These are phyloP conservation scores for Poeciliopsis retropinna DNA, from an alignment of 2,113 vertebrate genomes.

Conservation along the genomic window DNA sequence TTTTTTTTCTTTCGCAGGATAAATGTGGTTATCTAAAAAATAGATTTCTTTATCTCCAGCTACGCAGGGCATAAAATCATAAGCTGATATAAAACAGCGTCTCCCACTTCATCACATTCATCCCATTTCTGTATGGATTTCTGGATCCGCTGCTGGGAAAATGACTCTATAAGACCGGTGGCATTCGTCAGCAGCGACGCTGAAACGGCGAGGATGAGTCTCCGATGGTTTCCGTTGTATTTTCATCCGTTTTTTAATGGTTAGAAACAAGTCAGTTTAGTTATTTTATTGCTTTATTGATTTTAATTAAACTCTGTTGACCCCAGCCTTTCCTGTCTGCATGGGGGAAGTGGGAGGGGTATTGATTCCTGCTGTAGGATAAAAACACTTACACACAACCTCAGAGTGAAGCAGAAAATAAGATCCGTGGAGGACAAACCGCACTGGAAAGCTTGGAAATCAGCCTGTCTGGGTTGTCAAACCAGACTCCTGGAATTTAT, in stretches of 20 bases:
- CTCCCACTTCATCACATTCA: not conserved
- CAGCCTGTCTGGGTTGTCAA: conserved; percentile 9
- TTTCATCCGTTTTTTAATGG: not conserved
- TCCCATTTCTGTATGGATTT: conserved; percentile 5
- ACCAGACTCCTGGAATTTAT: not conserved
- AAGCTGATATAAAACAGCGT: not conserved
- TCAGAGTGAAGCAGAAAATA: not conserved
- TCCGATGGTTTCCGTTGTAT: not conserved
- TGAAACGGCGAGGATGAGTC: not conserved
- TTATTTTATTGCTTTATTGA: conserved; percentile 22
- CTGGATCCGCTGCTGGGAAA: not conserved
- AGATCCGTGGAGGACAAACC: not conserved
- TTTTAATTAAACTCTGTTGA: conserved; percentile 31
- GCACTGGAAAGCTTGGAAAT: conserved; percentile 13
- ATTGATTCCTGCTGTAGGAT: not conserved
- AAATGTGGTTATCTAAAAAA: conserved; percentile 1
- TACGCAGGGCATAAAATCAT: not conserved
- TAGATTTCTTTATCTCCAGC: not conserved
- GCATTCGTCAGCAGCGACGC: conserved; percentile 1
- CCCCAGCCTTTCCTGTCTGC: conserved; percentile 6
- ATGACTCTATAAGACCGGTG: not conserved
- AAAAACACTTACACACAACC: not conserved
- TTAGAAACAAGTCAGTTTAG: conserved; percentile 4
- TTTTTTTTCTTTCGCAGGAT: too few species aligned
- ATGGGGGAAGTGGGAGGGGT: not conserved